A percentile compares a stretch with the other conserved stretches of the same genome.
Evolutionary conservation across 2,888 invertebrate genomes (phyloP).

Genomic region (Eupithecia centaureata): DNA sequence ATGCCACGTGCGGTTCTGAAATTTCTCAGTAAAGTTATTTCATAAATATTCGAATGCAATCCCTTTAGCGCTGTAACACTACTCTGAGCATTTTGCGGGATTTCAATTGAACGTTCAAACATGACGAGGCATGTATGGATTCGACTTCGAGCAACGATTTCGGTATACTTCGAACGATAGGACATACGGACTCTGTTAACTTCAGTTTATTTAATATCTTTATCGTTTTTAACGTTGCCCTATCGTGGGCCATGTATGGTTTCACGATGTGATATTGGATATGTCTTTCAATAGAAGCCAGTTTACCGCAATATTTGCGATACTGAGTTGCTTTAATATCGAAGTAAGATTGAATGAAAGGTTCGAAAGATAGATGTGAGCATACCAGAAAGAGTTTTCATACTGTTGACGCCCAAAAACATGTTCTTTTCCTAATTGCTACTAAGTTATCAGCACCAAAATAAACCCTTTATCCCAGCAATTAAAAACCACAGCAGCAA

Average conservation of each 20-base stretch:
- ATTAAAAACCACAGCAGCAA: conserved; percentile 32
- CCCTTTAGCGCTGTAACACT: conserved; percentile 37
- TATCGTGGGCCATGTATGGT: background rate
- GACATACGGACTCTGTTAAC: background rate
- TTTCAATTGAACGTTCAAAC: conserved; percentile 57
- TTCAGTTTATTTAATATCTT: background rate
- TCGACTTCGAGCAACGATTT: background rate
- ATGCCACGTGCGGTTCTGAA: background rate
- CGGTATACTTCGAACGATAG: background rate
- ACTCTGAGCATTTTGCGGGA: conserved; percentile 45
- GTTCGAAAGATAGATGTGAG: background rate
- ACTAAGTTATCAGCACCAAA: background rate
- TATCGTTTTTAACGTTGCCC: background rate
- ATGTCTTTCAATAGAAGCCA: background rate
- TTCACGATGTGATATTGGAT: background rate
- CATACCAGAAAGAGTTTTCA: background rate
- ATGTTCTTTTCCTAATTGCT: background rate
- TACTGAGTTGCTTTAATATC: background rate
- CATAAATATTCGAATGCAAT: conserved; percentile 53
- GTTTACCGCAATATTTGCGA: background rate
- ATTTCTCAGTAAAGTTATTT: background rate
- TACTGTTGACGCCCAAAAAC: background rate
- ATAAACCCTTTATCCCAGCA: background rate
- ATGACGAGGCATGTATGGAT: conserved; percentile 32
- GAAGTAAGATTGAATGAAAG: background rate